Evolutionary conservation across 2,888 invertebrate species (phyloP).

Genomic region (Dromius quadrimaculatus): DNA sequence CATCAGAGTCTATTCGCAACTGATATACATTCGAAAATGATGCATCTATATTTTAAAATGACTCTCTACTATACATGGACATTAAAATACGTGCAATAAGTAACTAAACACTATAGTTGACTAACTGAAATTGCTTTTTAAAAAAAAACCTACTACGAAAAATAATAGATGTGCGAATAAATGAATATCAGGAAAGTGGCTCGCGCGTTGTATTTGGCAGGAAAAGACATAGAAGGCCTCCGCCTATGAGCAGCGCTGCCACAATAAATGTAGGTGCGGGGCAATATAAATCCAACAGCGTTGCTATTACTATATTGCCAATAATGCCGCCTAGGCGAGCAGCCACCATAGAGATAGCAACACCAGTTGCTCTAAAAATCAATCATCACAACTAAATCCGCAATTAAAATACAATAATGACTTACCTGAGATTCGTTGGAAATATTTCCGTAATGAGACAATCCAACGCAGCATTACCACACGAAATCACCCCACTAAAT

Average conservation of each 20-base stretch:
- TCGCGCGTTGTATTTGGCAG: slow-evolving; percentile 91
- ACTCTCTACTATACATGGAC: slow-evolving; percentile 16
- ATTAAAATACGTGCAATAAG: slow-evolving; percentile 40
- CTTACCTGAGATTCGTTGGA: slow-evolving; percentile 87
- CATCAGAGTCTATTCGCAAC: slow-evolving; percentile 5
- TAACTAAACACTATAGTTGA: slow-evolving; percentile 46
- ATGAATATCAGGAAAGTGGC: slow-evolving; percentile 68
- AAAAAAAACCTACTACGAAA: slow-evolving; percentile 20
- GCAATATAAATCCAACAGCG: slow-evolving; percentile 87
- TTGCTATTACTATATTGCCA: slow-evolving; percentile 90
- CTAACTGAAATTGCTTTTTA: slow-evolving; percentile 41
- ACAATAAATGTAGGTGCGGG: slow-evolving; percentile 94
- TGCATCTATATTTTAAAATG: slow-evolving; percentile 13
- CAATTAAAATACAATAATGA: slow-evolving; percentile 1
- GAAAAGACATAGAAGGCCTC: slow-evolving; percentile 88
- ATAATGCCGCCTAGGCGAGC: slow-evolving; percentile 91
- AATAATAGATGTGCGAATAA: neutral
- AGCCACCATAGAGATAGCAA: slow-evolving; percentile 91
- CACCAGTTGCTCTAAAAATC: slow-evolving; percentile 83
- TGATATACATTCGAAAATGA: slow-evolving; percentile 33
- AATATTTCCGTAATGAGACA: slow-evolving; percentile 94
- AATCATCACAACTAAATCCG: slow-evolving; percentile 16
- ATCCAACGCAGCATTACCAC: slow-evolving; percentile 90
- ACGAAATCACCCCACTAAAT: slow-evolving; percentile 89
- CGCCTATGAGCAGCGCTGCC: slow-evolving; percentile 85